These are phyloP conservation scores for Calvadosia cruxmelitensis DNA, from an alignment of 30 jellyfish, hydroid and myxozoan species.

Conservation along the genomic window DNA sequence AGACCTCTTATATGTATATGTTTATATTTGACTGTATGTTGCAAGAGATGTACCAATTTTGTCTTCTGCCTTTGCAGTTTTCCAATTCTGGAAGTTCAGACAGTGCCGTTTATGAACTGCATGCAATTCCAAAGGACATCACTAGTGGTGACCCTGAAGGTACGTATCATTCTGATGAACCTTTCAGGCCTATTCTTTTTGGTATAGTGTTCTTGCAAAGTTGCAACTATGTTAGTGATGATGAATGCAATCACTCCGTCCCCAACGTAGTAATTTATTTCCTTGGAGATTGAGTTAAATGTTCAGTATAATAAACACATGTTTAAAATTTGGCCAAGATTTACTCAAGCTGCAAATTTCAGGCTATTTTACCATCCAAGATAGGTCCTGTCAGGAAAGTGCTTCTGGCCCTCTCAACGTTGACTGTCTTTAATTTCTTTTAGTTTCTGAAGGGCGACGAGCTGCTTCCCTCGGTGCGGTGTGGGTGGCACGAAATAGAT, in stretches of 20 bases:
- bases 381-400: too few species aligned
- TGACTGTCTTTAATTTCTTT: neutral
- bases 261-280: too few species aligned
- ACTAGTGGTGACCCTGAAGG: conserved; percentile 81
- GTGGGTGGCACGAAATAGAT: conserved; percentile 95
- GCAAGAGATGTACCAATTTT: neutral
- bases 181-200: too few species aligned
- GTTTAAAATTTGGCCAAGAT: too few species aligned
- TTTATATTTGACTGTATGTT: neutral
- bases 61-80: conserved; percentile 11
- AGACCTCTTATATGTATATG: neutral
- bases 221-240: too few species aligned
- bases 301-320: too few species aligned
- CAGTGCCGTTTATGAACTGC: conserved; percentile 63
- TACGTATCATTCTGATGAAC: too few species aligned
- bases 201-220: too few species aligned
- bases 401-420: neutral
- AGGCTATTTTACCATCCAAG: too few species aligned
- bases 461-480: conserved; percentile 81
- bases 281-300: too few species aligned
- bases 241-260: too few species aligned
- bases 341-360: too few species aligned
- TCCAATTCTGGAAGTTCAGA: conserved; percentile 52
- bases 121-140: conserved; percentile 78
- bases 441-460: conserved; percentile 81